These are phyloP conservation scores for Drosophila prolongata DNA, from an alignment of 2,888 invertebrate species.

Conservation along the genomic window DNA sequence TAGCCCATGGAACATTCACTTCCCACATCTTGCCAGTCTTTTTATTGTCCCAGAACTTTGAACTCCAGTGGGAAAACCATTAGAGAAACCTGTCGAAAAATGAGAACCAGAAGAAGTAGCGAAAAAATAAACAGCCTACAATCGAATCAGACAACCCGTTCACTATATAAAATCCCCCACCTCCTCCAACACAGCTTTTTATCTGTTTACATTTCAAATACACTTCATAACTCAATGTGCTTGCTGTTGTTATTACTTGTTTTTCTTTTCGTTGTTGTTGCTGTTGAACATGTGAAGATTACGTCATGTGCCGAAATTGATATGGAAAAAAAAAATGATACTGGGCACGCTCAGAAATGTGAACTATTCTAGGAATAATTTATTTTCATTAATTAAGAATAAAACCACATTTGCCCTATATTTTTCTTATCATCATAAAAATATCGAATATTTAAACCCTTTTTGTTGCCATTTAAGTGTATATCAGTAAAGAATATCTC, in stretches of 20 bases:
- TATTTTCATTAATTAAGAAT: neutral
- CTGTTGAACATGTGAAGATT: constrained; percentile 73
- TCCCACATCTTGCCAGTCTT: constrained; percentile 13
- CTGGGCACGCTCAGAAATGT: neutral
- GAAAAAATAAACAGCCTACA: constrained; percentile 19
- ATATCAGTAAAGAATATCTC: too few relatives aligned
- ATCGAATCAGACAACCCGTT: constrained; percentile 24
- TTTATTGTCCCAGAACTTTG: constrained; percentile 23
- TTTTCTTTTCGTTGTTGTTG: constrained; percentile 40
- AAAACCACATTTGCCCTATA: too few relatives aligned
- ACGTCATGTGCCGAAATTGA: constrained; percentile 78
- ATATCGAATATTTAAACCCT: too few relatives aligned
- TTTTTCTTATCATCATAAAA: neutral
- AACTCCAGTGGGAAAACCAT: constrained; percentile 14
- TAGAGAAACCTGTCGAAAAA: constrained; percentile 18
- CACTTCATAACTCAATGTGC: constrained; percentile 48
- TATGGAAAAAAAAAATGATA: constrained; percentile 55
- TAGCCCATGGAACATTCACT: constrained; percentile 25
- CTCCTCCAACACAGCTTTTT: constrained; percentile 21
- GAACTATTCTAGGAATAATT: neutral
- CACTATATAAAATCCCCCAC: constrained; percentile 12
- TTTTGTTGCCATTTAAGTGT: too few relatives aligned
- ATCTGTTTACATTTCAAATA: constrained; percentile 54
- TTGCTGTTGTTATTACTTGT: constrained; percentile 15
- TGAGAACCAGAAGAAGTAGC: constrained; percentile 22